Conservation (phyloP, 2,797 vertebrate species). For the Sternotherus odoratus region DNA sequence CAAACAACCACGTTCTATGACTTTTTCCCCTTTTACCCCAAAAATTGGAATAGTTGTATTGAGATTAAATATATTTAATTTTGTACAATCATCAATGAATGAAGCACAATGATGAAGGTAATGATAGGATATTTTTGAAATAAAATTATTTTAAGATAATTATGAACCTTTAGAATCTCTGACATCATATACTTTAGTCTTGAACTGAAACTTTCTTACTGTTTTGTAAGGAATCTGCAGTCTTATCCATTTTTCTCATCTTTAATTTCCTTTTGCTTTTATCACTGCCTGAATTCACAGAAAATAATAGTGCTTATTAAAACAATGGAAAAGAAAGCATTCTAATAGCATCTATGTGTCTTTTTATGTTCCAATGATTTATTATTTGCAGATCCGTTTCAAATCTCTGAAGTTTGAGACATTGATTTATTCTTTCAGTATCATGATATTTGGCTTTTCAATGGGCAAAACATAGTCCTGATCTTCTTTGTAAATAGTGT, state of each 20-base stretch:
- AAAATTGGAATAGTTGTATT: neutral
- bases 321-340: constrained; percentile 44
- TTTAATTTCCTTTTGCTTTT: constrained; percentile 75
- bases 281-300: constrained; percentile 39
- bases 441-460: neutral
- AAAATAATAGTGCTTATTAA: constrained; percentile 58
- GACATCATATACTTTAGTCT: constrained; percentile 8
- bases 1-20: accelerated
- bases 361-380: constrained; percentile 39
- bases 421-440: neutral
- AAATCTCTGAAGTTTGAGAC: constrained; percentile 7
- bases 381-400: constrained; percentile 37
- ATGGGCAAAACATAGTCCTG: neutral
- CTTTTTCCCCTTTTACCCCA: accelerated
- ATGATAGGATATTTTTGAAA: neutral
- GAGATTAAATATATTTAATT: neutral
- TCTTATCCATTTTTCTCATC: constrained; percentile 46
- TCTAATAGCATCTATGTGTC: neutral
- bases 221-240: neutral
- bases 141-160: constrained; percentile 17
- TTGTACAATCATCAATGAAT: neutral
- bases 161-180: constrained; percentile 20
- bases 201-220: constrained; percentile 48
- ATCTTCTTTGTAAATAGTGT: neutral
- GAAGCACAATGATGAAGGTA: neutral